Percentiles rank a stretch among this genome's conserved stretches.
Evolutionary conservation across 2,113 vertebrate species (phyloP).

Genomic region (Megaptera novaeangliae): DNA sequence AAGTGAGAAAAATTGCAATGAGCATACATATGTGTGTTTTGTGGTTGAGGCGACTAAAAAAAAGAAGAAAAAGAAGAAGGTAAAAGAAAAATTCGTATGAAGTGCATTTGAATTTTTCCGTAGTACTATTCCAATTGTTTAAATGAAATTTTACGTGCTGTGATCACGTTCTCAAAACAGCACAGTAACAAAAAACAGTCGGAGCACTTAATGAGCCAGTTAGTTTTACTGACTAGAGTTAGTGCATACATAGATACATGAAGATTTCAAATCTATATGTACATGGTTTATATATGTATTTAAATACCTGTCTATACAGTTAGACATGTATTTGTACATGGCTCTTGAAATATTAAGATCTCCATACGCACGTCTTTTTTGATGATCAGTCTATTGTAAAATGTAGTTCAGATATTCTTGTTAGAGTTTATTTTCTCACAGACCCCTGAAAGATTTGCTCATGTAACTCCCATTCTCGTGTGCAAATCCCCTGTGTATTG

Average conservation of each 20-base stretch:
- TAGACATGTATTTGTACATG: neutral
- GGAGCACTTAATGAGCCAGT: neutral
- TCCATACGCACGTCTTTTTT: neutral
- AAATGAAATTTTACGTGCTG: neutral
- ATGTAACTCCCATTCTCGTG: neutral
- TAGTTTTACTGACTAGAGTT: neutral
- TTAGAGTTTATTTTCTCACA: constrained; percentile 47
- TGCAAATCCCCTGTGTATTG: constrained; percentile 61
- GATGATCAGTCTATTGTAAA: constrained; percentile 28
- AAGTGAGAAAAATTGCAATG: neutral
- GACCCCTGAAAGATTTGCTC: constrained; percentile 49
- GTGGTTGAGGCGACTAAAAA: neutral
- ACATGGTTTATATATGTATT: neutral
- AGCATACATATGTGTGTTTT: neutral
- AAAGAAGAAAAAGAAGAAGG: neutral
- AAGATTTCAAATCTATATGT: neutral
- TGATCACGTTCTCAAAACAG: neutral
- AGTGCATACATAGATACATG: neutral
- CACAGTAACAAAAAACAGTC: neutral
- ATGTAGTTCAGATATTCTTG: constrained; percentile 41
- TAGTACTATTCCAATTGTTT: neutral
- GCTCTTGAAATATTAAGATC: neutral
- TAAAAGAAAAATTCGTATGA: neutral
- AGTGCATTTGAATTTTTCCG: neutral
- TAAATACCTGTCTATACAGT: neutral